Conservation (phyloP, 2,797 vertebrate genomes). For the Peromyscus melanophrys region DNA sequence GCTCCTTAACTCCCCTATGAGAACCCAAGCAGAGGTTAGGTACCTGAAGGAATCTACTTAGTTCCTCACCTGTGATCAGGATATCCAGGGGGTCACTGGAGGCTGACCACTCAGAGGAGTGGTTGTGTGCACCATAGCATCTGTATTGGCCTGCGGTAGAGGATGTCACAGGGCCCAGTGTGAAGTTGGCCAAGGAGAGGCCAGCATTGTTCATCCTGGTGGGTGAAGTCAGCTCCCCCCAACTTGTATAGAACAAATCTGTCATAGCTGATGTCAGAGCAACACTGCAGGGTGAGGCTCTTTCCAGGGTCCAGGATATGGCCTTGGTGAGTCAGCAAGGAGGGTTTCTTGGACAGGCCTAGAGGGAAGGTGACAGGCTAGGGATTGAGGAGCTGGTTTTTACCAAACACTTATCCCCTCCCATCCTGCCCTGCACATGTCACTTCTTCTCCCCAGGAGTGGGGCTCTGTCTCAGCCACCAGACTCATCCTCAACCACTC, state of each 20-base stretch:
- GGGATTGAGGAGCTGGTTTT: no score
- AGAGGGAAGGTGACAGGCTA: background rate
- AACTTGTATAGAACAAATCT: background rate
- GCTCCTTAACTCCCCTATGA: accelerated
- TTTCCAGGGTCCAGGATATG: background rate
- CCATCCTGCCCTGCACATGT: no score
- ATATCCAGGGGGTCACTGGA: slow-evolving; percentile 24
- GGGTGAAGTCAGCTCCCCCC: accelerated
- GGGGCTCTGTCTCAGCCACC: no score
- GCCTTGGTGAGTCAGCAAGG: background rate
- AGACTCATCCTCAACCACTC: no score
- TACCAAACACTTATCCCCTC: no score
- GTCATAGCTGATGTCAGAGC: background rate
- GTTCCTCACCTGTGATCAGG: slow-evolving; percentile 34
- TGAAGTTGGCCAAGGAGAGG: background rate
- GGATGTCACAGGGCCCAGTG: background rate
- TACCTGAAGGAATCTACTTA: accelerated
- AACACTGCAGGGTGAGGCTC: background rate
- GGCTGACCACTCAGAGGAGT: background rate
- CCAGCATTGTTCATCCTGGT: background rate
- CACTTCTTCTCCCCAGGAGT: no score
- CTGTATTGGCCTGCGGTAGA: background rate
- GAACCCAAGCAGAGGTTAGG: accelerated
- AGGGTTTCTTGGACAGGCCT: background rate
- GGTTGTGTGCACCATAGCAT: background rate